These are phyloP conservation scores for Lasioglossum marginatum DNA, from an alignment of 2,888 invertebrate species.

Conservation along the genomic window DNA sequence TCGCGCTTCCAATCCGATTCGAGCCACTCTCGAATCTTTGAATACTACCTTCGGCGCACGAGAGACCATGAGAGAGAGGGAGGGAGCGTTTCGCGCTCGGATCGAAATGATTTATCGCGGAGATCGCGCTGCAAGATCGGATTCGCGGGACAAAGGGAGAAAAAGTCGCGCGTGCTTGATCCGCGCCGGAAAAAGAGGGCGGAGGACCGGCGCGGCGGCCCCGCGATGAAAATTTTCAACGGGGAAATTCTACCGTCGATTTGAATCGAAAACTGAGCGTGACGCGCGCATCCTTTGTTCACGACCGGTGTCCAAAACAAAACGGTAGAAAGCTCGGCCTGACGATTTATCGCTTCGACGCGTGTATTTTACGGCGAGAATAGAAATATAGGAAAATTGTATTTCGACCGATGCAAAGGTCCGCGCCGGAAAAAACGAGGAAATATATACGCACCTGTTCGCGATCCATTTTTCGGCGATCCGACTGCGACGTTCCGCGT, in stretches of 20 bases:
- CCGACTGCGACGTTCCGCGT: not conserved
- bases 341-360: constrained; percentile 66
- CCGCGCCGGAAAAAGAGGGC: not conserved
- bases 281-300: constrained; percentile 58
- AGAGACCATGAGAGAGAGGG: not conserved
- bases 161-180: not conserved
- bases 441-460: not conserved
- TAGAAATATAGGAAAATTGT: constrained; percentile 54
- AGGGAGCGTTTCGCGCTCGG: constrained; percentile 19
- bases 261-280: constrained; percentile 60
- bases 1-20: constrained; percentile 14
- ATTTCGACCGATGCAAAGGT: constrained; percentile 26
- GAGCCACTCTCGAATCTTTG: constrained; percentile 42
- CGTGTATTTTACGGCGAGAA: constrained; percentile 54
- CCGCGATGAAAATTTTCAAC: constrained; percentile 59
- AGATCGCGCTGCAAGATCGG: constrained; percentile 56
- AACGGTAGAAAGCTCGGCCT: constrained; percentile 46
- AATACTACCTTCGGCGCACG: constrained; percentile 5
- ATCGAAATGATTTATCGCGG: constrained; percentile 58
- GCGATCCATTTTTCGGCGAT: not conserved
- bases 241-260: constrained; percentile 52
- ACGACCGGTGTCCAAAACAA: constrained; percentile 59
- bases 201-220: not conserved
- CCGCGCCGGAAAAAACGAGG: not conserved
- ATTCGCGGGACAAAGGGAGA: constrained; percentile 34